Evolutionary conservation across 2,888 invertebrate genomes (phyloP).

Genomic region (Leptinotarsa juncta): DNA sequence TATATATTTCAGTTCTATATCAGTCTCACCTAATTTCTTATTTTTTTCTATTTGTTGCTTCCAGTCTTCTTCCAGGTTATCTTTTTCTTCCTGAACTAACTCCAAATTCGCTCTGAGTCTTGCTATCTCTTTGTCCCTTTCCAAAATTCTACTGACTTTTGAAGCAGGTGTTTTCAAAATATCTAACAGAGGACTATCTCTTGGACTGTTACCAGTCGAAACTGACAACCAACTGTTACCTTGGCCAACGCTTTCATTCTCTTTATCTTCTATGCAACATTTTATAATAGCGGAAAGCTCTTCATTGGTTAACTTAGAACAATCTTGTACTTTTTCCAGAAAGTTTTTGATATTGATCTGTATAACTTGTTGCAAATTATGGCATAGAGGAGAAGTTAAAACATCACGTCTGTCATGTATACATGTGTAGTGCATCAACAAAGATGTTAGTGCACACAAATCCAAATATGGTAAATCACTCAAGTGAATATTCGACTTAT

Average conservation of each 20-base stretch:
- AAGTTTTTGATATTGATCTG: slow-evolving; percentile 60
- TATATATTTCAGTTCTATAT: not conserved
- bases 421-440: slow-evolving; percentile 63
- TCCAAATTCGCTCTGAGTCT: slow-evolving; percentile 71
- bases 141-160: slow-evolving; percentile 52
- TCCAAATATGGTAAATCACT: slow-evolving; percentile 50
- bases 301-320: slow-evolving; percentile 48
- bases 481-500: slow-evolving; percentile 51
- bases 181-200: slow-evolving; percentile 57
- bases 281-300: slow-evolving; percentile 53
- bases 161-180: slow-evolving; percentile 58
- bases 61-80: slow-evolving; percentile 73
- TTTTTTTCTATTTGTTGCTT: slow-evolving; percentile 68
- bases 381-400: slow-evolving; percentile 61
- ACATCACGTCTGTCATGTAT: slow-evolving; percentile 59
- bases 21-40: slow-evolving; percentile 67
- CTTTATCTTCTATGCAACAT: slow-evolving; percentile 45
- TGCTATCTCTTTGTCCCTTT: slow-evolving; percentile 66
- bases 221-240: slow-evolving; percentile 45
- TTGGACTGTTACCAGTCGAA: slow-evolving; percentile 39
- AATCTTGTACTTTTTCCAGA: slow-evolving; percentile 54
- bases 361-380: slow-evolving; percentile 52
- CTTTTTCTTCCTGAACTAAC: slow-evolving; percentile 73
- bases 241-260: slow-evolving; percentile 26
- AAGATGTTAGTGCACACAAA: slow-evolving; percentile 54